Base-by-base conservation (phyloP, 2,113 vertebrate species). In the Aspidoscelis tigris region DNA sequence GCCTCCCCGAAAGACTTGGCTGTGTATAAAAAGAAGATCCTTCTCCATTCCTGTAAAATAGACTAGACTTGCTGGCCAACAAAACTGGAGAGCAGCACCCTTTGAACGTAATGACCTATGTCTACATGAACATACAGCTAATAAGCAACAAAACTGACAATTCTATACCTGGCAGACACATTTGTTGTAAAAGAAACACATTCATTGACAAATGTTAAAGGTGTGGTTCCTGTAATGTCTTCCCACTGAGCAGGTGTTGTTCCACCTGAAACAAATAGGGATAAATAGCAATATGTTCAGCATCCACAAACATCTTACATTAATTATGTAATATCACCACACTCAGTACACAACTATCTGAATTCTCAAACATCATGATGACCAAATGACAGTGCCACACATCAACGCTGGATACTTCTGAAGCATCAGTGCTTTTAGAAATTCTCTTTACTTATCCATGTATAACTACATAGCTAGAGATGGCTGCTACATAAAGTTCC, bases 181-280 rank as follows among this genome's bases (percentile, higher is more conserved):
- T 99, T 99, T 68, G 98, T 99, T 1, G 99, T 99, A 92, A 99
- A 99, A 90, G 98, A 99, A 86, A 99, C 98, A 41, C 98, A 99
- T 90, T 99, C 98, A 86, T 98, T 98, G 89, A 98, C 96, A 82
- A 99, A 99, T 0, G 98, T 99, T 93, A 99, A 93, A 0, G 99
- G 98, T 2, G 98, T 99, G 33, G 98, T 99, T 90, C 98, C 99
- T 14, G 98, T 99, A 88, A 99, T 99, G 90, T 99, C 99, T 89
- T 99, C 99, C 99, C 99, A 99, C 22, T 99, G 99, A 41, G 99
- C 99, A 65, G 99, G 98, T 1, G 98, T 99, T 33, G 98, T 99
- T 91, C 98, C 99, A 93, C 99, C 99, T 99, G 90, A 92, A 95
- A 93, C 1, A 69, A 90, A 74, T 3, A 16, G 26, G 43, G 43